A percentile compares a stretch with the other conserved stretches of the same genome.
Evolutionary conservation across 2,888 invertebrate genomes (phyloP).

Genomic region (Cordylochernes scorpioides): DNA sequence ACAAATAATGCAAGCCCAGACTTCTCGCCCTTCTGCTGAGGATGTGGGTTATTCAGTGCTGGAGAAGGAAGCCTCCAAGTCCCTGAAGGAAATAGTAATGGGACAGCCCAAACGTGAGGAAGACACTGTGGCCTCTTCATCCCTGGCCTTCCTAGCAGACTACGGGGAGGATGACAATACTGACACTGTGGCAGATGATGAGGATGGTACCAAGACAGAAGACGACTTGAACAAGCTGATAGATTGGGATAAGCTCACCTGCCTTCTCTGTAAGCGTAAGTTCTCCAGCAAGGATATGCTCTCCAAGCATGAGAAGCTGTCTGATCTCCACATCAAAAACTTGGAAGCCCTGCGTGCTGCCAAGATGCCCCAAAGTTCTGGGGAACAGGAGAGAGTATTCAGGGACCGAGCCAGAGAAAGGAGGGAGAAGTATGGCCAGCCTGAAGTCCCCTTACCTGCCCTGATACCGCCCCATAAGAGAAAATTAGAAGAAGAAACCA

Average conservation of each 20-base stretch:
- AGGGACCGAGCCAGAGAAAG: constrained; percentile 88
- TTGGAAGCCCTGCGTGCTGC: too few relatives aligned
- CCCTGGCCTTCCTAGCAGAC: constrained; percentile 37
- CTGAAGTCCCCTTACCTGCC: constrained; percentile 42
- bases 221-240: constrained; percentile 26
- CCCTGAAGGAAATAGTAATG: too few relatives aligned
- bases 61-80: too few relatives aligned
- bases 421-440: constrained; percentile 61
- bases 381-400: constrained; percentile 28
- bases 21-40: constrained; percentile 52
- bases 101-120: constrained; percentile 21
- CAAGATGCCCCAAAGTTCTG: too few relatives aligned
- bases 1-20: too few relatives aligned
- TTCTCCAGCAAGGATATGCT: constrained; percentile 69
- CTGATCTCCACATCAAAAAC: constrained; percentile 63
- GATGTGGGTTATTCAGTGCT: constrained; percentile 78
- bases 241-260: constrained; percentile 65
- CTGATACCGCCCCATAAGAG: too few relatives aligned
- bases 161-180: constrained; percentile 44
- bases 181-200: constrained; percentile 25
- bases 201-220: constrained; percentile 13
- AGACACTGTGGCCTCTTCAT: too few relatives aligned
- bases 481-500: too few relatives aligned
- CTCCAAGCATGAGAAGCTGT: constrained; percentile 61
- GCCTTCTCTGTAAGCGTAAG: constrained; percentile 76